phyloP scores from a whole-genome alignment of 2,888 invertebrate species.

The Troglohyphantes excavatus region DNA sequence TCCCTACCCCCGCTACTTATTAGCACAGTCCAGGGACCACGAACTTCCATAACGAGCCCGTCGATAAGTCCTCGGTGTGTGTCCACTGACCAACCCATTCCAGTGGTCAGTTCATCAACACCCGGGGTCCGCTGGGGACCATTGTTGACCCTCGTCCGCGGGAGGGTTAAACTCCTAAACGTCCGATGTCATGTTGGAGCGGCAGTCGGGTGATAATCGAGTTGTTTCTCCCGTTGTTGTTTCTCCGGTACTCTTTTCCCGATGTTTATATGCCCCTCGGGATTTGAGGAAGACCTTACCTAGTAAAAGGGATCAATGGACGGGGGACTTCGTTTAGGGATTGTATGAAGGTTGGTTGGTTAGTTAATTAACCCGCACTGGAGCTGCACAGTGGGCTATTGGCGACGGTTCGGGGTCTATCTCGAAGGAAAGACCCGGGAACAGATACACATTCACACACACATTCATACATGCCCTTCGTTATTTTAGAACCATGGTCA shows the following conservation, averaged over 20 bases:
- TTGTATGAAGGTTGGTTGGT: no score
- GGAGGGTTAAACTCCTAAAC: slow-evolving; percentile 59
- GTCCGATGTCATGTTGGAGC: slow-evolving; percentile 47
- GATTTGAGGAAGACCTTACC: neutral
- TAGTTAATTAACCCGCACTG: no score
- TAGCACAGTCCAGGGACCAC: slow-evolving; percentile 20
- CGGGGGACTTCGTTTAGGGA: no score
- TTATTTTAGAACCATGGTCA: no score
- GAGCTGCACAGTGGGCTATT: no score
- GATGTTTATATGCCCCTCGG: neutral
- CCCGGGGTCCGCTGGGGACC: slow-evolving; percentile 42
- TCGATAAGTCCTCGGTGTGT: slow-evolving; percentile 55
- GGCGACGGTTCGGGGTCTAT: no score
- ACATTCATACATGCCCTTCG: no score
- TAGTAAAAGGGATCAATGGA: neutral
- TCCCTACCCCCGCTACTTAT: neutral
- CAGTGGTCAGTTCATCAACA: slow-evolving; percentile 74
- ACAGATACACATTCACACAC: no score
- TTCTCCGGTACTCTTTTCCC: neutral
- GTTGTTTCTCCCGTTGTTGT: slow-evolving; percentile 17
- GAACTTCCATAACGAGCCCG: slow-evolving; percentile 65
- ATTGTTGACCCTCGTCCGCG: slow-evolving; percentile 71
- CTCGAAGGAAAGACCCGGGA: no score
- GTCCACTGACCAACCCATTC: slow-evolving; percentile 60
- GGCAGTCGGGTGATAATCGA: slow-evolving; percentile 58